phyloP scores from a whole-genome alignment of 2,888 invertebrate species.

The Abrostola tripartita region DNA sequence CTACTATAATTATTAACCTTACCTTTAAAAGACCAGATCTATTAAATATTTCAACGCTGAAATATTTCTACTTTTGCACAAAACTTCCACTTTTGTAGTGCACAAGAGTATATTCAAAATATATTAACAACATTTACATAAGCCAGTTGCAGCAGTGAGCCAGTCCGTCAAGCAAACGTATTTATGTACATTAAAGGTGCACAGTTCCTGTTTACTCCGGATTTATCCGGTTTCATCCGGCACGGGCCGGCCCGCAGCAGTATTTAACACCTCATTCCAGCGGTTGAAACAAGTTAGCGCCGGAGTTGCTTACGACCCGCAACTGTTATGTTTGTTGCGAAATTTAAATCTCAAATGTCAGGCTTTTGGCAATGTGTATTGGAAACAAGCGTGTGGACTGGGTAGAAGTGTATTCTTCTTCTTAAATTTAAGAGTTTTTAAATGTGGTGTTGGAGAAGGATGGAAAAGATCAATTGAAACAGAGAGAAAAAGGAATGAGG shows the following conservation, averaged over 20 bases:
- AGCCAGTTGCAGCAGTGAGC: constrained; percentile 33
- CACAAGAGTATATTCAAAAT: constrained; percentile 24
- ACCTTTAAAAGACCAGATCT: no score
- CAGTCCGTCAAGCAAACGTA: constrained; percentile 54
- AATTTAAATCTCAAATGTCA: constrained; percentile 53
- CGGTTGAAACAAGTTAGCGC: constrained; percentile 64
- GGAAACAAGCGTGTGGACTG: constrained; percentile 69
- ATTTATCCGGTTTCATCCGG: constrained; percentile 66
- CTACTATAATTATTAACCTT: no score
- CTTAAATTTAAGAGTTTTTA: no score
- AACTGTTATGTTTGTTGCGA: constrained; percentile 52
- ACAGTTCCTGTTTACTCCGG: constrained; percentile 61
- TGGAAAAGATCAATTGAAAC: no score
- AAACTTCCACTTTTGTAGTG: not conserved
- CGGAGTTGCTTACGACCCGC: constrained; percentile 51
- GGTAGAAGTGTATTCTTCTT: not conserved
- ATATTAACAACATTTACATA: constrained; percentile 28
- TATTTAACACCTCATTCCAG: constrained; percentile 77
- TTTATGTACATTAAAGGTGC: constrained; percentile 56
- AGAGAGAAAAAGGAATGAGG: no score
- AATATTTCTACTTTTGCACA: no score
- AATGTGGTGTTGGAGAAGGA: no score
- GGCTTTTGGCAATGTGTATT: constrained; percentile 67
- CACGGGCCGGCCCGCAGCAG: constrained; percentile 65
- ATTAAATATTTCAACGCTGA: no score